Evolutionary conservation across 2,797 vertebrate species (phyloP), one percentile per base, ranked within the genome.

Genomic region (Pelobates cultripes): DNA sequence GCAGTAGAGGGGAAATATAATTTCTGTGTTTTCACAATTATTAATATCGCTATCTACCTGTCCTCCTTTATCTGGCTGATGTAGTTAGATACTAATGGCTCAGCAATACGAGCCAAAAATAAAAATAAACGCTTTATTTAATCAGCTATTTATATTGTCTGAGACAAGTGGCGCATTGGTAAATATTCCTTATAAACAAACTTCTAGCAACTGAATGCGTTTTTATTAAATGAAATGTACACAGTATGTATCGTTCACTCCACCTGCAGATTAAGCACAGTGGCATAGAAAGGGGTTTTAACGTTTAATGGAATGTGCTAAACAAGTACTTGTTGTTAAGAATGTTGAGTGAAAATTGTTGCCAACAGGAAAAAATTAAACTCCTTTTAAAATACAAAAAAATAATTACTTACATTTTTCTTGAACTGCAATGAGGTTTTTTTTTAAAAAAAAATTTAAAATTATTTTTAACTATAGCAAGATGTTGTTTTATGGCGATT

Each of bases 401-500:
- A 51, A 51, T 51, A 1, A 51, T 28, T 75, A 75, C 75, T 60
- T 63, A 12, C 28, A 63, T 13, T 70, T 43, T 17, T 76, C 72
- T 75, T 63, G 43, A 64, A 70, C 74, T 4, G n/a, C 45, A 51
- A 41, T 4, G 12, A 47, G 51, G 28, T 42, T 3, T 44, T 73
- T 75, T 73, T 75, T 74, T 74, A 74, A n/a, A n/a, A n/a, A n/a
- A n/a, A n/a, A n/a, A n/a, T n/a, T n/a, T n/a, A n/a, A n/a, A n/a
- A 28, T 28, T 28, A 28, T 75, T 70, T 76, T 71, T 63, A 51
- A 44, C 68, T 75, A 12, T 4, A 71, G 64, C 44, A 75, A 53
- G 70, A 45, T 70, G 72, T 42, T 81, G 67, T 77, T 75, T 70
- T 71, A 81, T 70, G 63, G 68, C 45, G 66, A 7, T 44, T 66